Base-by-base conservation (phyloP, 2,888 invertebrate genomes). In the Chelonus formosanus region DNA sequence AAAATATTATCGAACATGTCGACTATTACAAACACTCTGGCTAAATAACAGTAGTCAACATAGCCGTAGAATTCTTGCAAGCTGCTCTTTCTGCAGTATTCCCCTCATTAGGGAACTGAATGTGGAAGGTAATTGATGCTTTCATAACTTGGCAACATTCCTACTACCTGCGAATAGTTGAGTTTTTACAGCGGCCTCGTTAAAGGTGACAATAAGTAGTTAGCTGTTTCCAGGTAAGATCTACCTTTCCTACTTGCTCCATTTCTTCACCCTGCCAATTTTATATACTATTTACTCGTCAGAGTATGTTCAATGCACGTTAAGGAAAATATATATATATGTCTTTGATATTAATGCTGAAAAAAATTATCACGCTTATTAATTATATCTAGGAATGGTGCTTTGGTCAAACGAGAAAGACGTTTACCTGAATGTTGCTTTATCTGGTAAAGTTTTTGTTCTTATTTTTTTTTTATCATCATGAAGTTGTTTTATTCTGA, bases 191-290 rank as follows among this genome's bases (percentile, higher is more conserved):
- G 67, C 72, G 73, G 76, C 75, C 80, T 82, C 81, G 78, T 82
- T 82, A 82, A 74, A 82, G 82, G 82, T 82, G 81, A 82, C 81
- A 82, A 82, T 82, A 82, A 81, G 80, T 82, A 80, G 79, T 79
- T 80, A 77, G 72, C 74, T 3, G 53, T 52, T 61, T 61, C 61
- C 44, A 53, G 53, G 61, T 61, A 61, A 10, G 5, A 40, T 40
- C 32, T 43, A 10, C 32, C 57, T 36, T 53, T 10, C 40, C 8
- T 20, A 47, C 48, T 20, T 2, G 48, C 34, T 34, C 7, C 2
- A 32, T 52, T 32, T 34, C 52, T 5, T 34, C 32, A 52, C 52
- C 48, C 8, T 48, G 44, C 7, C 20, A n/a, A 10, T 48, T n/a
- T n/a, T 48, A 20, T 8, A 3, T 48, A 20, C n/a, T 48, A 48